phyloP scores from a whole-genome alignment of 1,140 invertebrate species.

The Pteromalus puparum region DNA sequence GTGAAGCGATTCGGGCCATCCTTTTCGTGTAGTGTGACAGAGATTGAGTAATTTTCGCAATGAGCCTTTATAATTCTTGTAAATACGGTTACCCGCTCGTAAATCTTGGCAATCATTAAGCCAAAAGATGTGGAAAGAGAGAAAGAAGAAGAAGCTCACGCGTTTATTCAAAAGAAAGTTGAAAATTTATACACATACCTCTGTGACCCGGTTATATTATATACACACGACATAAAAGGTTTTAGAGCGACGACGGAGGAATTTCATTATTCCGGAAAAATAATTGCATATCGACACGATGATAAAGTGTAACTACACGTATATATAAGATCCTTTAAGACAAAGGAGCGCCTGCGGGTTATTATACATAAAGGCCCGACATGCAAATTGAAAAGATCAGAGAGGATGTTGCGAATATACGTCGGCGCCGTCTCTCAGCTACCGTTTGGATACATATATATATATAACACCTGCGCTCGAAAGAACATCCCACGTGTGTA shows the following conservation, averaged over 20 bases:
- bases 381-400: conserved; percentile 47
- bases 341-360: background rate
- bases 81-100: conserved; percentile 12
- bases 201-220: too few relatives aligned
- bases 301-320: too few relatives aligned
- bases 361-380: conserved; percentile 10
- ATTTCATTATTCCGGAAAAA: too few relatives aligned
- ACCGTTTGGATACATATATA: conserved; percentile 31
- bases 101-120: conserved; percentile 28
- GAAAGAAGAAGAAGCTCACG: background rate
- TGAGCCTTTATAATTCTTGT: conserved; percentile 2
- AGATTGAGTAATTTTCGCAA: conserved; percentile 29
- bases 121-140: background rate
- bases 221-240: too few relatives aligned
- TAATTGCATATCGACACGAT: too few relatives aligned
- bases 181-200: background rate
- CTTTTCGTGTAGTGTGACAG: background rate
- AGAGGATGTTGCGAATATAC: conserved; percentile 43
- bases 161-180: conserved; percentile 3
- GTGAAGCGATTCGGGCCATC: background rate
- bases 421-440: conserved; percentile 16
- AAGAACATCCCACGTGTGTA: background rate
- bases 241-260: too few relatives aligned
- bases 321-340: background rate
- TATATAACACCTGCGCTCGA: conserved; percentile 19